Evolutionary conservation across 2,797 vertebrate species (phyloP).

Genomic region (Acanthopagrus latus): DNA sequence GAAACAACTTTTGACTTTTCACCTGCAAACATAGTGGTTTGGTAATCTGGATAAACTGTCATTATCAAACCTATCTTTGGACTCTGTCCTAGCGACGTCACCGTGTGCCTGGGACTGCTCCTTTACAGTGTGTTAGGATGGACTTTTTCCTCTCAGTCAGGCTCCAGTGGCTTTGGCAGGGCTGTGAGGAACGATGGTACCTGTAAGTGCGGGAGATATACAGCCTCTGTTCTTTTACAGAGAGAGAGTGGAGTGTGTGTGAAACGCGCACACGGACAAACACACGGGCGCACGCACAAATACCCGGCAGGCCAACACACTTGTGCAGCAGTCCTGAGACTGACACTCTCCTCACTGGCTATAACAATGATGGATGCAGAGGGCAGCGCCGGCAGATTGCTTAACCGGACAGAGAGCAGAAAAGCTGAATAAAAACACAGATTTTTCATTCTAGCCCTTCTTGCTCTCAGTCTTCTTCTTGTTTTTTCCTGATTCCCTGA

Average conservation of each 20-base stretch:
- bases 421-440: slow-evolving; percentile 73
- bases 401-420: slow-evolving; percentile 84
- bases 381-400: slow-evolving; percentile 79
- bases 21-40: neutral
- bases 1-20: neutral
- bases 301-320: slow-evolving; percentile 23
- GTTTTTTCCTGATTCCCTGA: slow-evolving; percentile 45
- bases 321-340: slow-evolving; percentile 56
- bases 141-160: slow-evolving; percentile 44
- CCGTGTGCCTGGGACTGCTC: neutral
- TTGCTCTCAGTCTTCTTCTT: slow-evolving; percentile 46
- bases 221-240: slow-evolving; percentile 35
- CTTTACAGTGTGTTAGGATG: neutral
- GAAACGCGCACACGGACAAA: neutral
- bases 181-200: slow-evolving; percentile 56
- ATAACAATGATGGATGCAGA: slow-evolving; percentile 83
- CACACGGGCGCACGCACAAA: slow-evolving; percentile 13
- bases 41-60: neutral
- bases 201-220: slow-evolving; percentile 68
- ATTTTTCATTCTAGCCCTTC: slow-evolving; percentile 59
- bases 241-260: slow-evolving; percentile 1
- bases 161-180: slow-evolving; percentile 32
- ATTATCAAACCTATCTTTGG: neutral
- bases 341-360: slow-evolving; percentile 73
- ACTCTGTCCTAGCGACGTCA: too few relatives aligned